phyloP scores from a whole-genome alignment of 2,797 vertebrate species.

The Sebastes minor region DNA sequence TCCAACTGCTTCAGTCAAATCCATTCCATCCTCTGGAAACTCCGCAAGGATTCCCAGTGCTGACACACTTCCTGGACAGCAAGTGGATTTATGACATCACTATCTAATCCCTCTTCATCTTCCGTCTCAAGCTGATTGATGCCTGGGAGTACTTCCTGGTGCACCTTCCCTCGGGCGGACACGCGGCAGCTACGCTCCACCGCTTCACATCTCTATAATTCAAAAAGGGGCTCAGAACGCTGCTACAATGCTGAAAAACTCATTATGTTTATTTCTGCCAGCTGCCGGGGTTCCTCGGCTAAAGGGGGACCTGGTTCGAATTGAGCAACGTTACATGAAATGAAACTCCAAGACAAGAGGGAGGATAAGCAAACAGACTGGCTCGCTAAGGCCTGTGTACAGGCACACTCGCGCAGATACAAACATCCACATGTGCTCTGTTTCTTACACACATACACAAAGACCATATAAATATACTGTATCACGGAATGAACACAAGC shows the following conservation, averaged over 20 bases:
- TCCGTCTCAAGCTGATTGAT: slow-evolving; percentile 55
- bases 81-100: slow-evolving; percentile 75
- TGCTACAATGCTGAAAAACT: slow-evolving; percentile 75
- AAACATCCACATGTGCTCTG: slow-evolving; percentile 35
- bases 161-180: slow-evolving; percentile 63
- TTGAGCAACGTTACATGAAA: slow-evolving; percentile 74
- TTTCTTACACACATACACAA: slow-evolving; percentile 31
- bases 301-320: slow-evolving; percentile 70
- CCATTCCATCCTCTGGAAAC: slow-evolving; percentile 65
- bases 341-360: slow-evolving; percentile 47
- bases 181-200: slow-evolving; percentile 49
- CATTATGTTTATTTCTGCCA: slow-evolving; percentile 82
- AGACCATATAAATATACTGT: slow-evolving; percentile 35
- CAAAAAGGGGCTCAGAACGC: slow-evolving; percentile 60
- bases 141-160: slow-evolving; percentile 65
- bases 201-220: slow-evolving; percentile 71
- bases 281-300: slow-evolving; percentile 71
- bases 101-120: slow-evolving; percentile 69
- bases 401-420: slow-evolving; percentile 23
- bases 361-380: slow-evolving; percentile 57
- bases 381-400: not conserved
- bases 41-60: slow-evolving; percentile 61
- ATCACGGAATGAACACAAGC: slow-evolving; percentile 37
- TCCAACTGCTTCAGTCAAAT: slow-evolving; percentile 55
- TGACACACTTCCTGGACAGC: slow-evolving; percentile 68